Conservation (phyloP, 1,140 invertebrate genomes). For the Brachionus plicatilis region DNA sequence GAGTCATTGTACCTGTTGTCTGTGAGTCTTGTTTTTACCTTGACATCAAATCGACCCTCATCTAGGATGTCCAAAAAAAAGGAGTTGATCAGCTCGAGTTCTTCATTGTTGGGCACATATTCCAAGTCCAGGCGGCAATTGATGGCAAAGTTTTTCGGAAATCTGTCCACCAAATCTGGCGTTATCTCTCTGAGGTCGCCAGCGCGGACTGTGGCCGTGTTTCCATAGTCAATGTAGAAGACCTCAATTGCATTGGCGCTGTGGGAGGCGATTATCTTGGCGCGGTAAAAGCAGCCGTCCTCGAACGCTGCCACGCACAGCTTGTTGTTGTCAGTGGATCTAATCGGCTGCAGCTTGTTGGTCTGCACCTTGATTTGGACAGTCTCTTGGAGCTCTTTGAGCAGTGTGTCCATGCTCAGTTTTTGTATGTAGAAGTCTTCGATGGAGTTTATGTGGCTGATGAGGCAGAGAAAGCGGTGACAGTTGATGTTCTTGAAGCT, state of each 20-base stretch:
- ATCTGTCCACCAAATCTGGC: conserved; percentile 2
- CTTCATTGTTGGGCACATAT: neutral
- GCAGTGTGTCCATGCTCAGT: neutral
- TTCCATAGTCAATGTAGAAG: conserved; percentile 29
- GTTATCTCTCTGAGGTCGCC: neutral
- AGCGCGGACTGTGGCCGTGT: neutral
- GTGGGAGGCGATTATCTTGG: neutral
- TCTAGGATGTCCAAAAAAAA: neutral
- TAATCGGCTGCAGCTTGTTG: neutral
- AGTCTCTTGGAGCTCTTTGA: conserved; percentile 20
- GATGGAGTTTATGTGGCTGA: neutral
- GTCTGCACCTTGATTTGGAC: neutral
- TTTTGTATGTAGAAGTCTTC: conserved; percentile 36
- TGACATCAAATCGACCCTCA: neutral
- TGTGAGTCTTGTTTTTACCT: neutral
- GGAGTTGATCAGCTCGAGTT: neutral
- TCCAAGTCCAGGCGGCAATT: neutral
- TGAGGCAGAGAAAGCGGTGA: neutral
- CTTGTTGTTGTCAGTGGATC: neutral
- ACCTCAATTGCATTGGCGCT: neutral
- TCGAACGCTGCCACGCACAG: conserved; percentile 11
- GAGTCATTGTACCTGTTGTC: neutral
- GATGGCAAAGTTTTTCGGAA: conserved; percentile 17
- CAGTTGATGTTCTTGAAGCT: neutral
- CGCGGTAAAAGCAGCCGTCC: neutral